Conservation (phyloP, 2,888 invertebrate species). For the Eupithecia pulchellata region DNA sequence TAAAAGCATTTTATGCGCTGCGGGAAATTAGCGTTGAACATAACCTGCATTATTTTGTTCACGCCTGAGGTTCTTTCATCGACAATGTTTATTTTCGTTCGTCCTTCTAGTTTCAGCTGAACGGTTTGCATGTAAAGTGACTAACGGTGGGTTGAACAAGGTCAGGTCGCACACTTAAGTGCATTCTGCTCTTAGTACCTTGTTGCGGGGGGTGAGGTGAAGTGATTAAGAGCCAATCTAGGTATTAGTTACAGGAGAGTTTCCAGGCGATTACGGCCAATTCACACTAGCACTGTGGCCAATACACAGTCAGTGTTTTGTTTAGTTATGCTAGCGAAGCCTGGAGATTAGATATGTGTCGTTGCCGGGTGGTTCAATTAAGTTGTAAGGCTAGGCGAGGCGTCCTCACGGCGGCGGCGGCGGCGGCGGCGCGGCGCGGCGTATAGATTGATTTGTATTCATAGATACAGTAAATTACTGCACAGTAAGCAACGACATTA, state of each 20-base stretch:
- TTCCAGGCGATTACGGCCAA: neutral
- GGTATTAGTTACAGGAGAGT: neutral
- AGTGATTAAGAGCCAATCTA: neutral
- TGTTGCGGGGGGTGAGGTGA: conserved; percentile 5
- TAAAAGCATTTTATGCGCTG: conserved; percentile 15
- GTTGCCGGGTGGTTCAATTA: neutral
- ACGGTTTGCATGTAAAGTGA: conserved; percentile 11
- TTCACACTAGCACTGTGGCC: neutral
- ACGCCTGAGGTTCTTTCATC: neutral
- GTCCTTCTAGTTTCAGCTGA: conserved; percentile 16
- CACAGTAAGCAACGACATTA: neutral
- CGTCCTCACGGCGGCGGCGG: neutral
- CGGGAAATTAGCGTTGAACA: neutral
- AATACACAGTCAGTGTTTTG: neutral
- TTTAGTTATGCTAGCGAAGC: neutral
- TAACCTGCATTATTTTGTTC: neutral
- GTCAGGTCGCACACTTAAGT: conserved; percentile 21
- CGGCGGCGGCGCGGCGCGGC: neutral
- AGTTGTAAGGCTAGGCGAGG: neutral
- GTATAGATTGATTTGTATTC: neutral
- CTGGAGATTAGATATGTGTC: neutral
- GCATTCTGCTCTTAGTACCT: conserved; percentile 31
- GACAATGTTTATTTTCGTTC: conserved; percentile 8
- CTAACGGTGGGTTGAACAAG: conserved; percentile 22
- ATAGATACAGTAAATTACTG: neutral